Conservation (phyloP, 2,888 invertebrate species). For the Aphidius colemani region DNA sequence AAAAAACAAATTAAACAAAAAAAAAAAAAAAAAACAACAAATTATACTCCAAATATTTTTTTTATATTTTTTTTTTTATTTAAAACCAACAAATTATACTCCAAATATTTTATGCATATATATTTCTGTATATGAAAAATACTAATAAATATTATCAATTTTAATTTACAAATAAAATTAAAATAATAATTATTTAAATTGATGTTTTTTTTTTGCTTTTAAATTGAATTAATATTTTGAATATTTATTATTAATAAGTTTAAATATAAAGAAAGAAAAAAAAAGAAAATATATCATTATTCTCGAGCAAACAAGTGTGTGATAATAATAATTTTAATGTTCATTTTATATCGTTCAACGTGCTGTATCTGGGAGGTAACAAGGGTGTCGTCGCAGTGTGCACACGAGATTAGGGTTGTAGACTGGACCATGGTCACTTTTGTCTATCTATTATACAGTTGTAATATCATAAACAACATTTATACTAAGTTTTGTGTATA, state of each 20-base stretch:
- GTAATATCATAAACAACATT: conserved; percentile 54
- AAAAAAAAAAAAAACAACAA: no score
- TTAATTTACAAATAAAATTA: no score
- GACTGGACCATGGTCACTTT: conserved; percentile 46
- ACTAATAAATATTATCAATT: no score
- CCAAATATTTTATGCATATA: no score
- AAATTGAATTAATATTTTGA: background rate
- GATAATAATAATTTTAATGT: conserved; percentile 34
- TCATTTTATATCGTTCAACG: conserved; percentile 45
- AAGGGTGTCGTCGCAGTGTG: conserved; percentile 37
- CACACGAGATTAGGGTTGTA: conserved; percentile 46
- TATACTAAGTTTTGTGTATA: conserved; percentile 16
- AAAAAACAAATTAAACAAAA: no score
- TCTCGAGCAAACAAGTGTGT: no score
- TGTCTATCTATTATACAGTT: conserved; percentile 49
- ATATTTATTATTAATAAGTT: conserved; percentile 7
- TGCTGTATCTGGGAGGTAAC: conserved; percentile 55
- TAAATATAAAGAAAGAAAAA: background rate
- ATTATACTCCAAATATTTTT: no score
- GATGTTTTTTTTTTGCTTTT: no score
- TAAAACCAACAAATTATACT: no score
- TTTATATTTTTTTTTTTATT: no score
- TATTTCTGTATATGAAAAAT: no score
- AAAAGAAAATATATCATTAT: conserved; percentile 27
- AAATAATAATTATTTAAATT: no score